Evolutionary conservation across 2,113 vertebrate genomes (phyloP), one percentile per base, ranked within the genome.

Genomic region (Mugil cephalus): DNA sequence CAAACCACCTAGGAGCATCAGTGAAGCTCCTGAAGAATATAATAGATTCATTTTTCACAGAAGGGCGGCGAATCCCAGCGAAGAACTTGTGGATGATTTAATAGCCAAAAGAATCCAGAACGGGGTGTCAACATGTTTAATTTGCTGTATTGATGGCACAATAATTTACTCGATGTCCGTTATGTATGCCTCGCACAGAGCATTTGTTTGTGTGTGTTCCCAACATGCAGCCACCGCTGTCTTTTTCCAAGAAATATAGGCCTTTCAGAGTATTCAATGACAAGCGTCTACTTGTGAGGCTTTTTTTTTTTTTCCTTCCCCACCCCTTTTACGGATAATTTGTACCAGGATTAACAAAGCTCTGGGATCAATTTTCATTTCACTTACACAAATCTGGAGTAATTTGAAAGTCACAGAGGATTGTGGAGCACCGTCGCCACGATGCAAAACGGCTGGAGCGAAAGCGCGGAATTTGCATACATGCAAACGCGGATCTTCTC

Each of bases 1-100:
- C 70, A 88, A 90, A 79, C 79, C 85, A 88, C 79, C 74, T 34
- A 81, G 82, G 80, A 86, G 82, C 84, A 80, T 83, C 80, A 69
- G 67, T 68, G 80, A 78, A 71, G 75, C 72, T 75, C 66, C 77
- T 56, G 69, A 68, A 82, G 84, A 88, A 85, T 74, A 82, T 84
- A 80, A 82, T 73, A 77, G 73, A 88, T 83, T 79, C 40, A 89
- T 88, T 89, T 73, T 80, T 89, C 84, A 84, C 60, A 65, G 45
- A 67, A 76, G 62, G 74, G 63, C 54, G 69, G 74, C 48, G 43
- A 84, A 91, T 87, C 65, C 35, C 51, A 40, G 70, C 66, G 66
- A 80, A 65, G 69, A 67, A 72, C 65, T 67, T 56, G 42, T 65
- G 68, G 73, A 77, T 82, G 77, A 79, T 85, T 73, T 79, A 82